Evolutionary conservation across 2,888 invertebrate genomes (phyloP).

Genomic region (Oligia fasciuncula): DNA sequence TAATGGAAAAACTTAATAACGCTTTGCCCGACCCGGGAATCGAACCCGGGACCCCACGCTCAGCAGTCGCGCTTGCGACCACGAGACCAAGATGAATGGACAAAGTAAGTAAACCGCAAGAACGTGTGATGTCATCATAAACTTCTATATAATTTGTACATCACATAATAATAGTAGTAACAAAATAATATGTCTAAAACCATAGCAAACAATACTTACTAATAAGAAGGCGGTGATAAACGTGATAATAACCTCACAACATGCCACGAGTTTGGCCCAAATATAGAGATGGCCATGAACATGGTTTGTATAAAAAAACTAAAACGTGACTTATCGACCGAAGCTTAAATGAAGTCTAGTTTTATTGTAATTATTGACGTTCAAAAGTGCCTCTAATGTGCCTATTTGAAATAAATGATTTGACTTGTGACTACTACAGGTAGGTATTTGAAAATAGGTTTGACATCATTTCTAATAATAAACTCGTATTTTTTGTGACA

Average conservation of each 20-base stretch:
- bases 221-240: slow-evolving; percentile 25
- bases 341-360: neutral
- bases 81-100: neutral
- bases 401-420: too few relatives aligned
- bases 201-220: slow-evolving; percentile 31
- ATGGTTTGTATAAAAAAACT: slow-evolving; percentile 21
- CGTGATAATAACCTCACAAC: neutral
- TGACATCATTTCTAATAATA: neutral
- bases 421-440: neutral
- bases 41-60: too few relatives aligned
- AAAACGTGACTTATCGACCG: slow-evolving; percentile 40
- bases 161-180: slow-evolving; percentile 8
- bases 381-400: too few relatives aligned
- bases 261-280: slow-evolving; percentile 18
- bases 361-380: too few relatives aligned
- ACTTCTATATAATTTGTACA: neutral
- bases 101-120: slow-evolving; percentile 23
- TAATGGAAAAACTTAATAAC: too few relatives aligned
- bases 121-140: neutral
- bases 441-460: slow-evolving; percentile 1
- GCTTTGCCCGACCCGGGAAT: too few relatives aligned
- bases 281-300: slow-evolving; percentile 11
- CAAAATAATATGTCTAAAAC: slow-evolving; percentile 33
- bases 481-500: neutral
- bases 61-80: too few relatives aligned